Evolutionary conservation across 2,888 invertebrate genomes (phyloP).

Genomic region (Parapristionchus giblindavisi): DNA sequence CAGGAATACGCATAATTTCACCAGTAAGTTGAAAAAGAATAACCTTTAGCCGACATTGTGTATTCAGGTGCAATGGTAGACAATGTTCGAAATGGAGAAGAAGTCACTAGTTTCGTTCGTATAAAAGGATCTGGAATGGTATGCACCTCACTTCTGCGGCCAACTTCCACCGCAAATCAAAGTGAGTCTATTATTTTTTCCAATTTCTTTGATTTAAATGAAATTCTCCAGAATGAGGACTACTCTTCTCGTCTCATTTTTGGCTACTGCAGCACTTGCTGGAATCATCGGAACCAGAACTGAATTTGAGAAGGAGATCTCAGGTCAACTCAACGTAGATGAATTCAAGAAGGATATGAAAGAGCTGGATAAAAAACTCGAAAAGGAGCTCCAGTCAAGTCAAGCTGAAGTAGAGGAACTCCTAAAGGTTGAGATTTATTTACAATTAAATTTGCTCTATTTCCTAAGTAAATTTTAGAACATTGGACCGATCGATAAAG

Average conservation of each 20-base stretch:
- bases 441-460: neutral
- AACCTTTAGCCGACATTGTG: too few relatives aligned
- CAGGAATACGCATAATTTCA: too few relatives aligned
- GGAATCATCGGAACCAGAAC: constrained; percentile 7
- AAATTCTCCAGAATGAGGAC: constrained; percentile 14
- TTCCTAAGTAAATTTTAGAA: neutral
- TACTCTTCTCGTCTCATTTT: constrained; percentile 1
- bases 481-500: neutral
- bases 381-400: neutral
- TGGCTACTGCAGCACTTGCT: constrained; percentile 3
- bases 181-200: neutral
- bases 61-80: too few relatives aligned
- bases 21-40: too few relatives aligned
- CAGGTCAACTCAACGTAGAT: constrained; percentile 20
- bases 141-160: constrained; percentile 22
- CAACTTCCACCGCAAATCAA: constrained; percentile 23
- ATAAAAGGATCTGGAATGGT: neutral
- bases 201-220: neutral
- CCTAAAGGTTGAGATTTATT: neutral
- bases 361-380: constrained; percentile 6
- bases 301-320: constrained; percentile 32
- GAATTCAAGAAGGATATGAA: constrained; percentile 35
- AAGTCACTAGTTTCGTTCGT: too few relatives aligned
- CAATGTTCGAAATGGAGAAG: too few relatives aligned
- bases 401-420: constrained; percentile 1